Conservation (phyloP, 2,888 invertebrate species). For the Choreutis nemorana region DNA sequence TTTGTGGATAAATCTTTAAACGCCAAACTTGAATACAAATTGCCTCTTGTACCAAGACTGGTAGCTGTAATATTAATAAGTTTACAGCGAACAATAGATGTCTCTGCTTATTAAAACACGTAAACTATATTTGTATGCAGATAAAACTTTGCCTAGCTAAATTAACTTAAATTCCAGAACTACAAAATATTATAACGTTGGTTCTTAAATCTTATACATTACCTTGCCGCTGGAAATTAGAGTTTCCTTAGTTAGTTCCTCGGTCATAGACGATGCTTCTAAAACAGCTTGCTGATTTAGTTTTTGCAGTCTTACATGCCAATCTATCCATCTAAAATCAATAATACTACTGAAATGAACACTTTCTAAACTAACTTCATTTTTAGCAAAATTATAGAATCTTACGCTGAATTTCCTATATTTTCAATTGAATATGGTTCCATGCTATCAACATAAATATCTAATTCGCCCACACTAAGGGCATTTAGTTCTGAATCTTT, state of each 20-base stretch:
- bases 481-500: constrained; percentile 57
- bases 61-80: constrained; percentile 58
- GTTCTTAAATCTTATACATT: constrained; percentile 7
- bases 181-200: no score
- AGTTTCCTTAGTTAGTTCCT: constrained; percentile 87
- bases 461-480: constrained; percentile 74
- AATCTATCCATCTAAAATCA: constrained; percentile 76
- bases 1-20: constrained; percentile 77
- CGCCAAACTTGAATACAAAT: constrained; percentile 88
- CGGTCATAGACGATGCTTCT: constrained; percentile 79
- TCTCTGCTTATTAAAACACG: no score
- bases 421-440: constrained; percentile 70
- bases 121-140: no score
- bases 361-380: not conserved
- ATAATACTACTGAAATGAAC: constrained; percentile 7
- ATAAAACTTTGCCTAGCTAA: no score
- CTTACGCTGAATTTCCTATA: constrained; percentile 69
- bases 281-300: constrained; percentile 87
- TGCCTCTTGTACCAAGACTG: constrained; percentile 81
- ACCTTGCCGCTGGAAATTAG: constrained; percentile 80
- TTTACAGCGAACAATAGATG: no score
- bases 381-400: no score
- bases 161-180: no score
- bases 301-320: constrained; percentile 84
- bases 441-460: constrained; percentile 77